phyloP scores from a whole-genome alignment of 2,113 vertebrate genomes.

The Ochotona princeps region DNA sequence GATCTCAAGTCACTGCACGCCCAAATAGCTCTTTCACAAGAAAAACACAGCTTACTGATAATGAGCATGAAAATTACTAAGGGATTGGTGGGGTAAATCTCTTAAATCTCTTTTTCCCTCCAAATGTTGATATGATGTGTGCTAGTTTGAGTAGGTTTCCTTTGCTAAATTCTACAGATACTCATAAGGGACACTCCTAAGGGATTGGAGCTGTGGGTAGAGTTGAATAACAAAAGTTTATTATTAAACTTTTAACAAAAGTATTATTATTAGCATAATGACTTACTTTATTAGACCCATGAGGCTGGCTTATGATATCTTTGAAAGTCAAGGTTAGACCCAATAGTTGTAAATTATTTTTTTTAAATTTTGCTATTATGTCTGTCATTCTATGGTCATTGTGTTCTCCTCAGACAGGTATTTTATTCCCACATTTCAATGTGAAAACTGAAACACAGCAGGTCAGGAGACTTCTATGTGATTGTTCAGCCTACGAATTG shows the following conservation, averaged over 20 bases:
- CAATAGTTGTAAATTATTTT: slow-evolving; percentile 34
- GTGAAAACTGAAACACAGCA: neutral
- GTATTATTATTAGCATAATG: slow-evolving; percentile 33
- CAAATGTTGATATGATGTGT: slow-evolving; percentile 56
- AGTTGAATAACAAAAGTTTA: neutral
- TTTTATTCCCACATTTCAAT: neutral
- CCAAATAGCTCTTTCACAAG: slow-evolving; percentile 81
- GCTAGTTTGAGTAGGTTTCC: slow-evolving; percentile 21
- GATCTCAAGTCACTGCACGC: slow-evolving; percentile 85
- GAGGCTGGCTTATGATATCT: neutral
- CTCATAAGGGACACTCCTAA: neutral
- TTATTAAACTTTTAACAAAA: neutral
- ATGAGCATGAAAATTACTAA: slow-evolving; percentile 85
- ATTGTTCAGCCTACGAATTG: neutral
- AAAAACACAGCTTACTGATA: slow-evolving; percentile 83
- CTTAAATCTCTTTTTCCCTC: slow-evolving; percentile 61
- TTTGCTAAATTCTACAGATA: slow-evolving; percentile 44
- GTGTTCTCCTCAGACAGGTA: neutral
- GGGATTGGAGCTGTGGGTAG: neutral
- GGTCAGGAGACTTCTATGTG: neutral
- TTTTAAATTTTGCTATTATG: slow-evolving; percentile 33
- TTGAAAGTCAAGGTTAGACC: neutral
- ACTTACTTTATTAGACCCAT: slow-evolving; percentile 18
- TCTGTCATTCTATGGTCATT: neutral
- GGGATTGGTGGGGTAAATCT: slow-evolving; percentile 73